Conservation (phyloP, 2,113 vertebrate species). For the Dolichotis patagonum region DNA sequence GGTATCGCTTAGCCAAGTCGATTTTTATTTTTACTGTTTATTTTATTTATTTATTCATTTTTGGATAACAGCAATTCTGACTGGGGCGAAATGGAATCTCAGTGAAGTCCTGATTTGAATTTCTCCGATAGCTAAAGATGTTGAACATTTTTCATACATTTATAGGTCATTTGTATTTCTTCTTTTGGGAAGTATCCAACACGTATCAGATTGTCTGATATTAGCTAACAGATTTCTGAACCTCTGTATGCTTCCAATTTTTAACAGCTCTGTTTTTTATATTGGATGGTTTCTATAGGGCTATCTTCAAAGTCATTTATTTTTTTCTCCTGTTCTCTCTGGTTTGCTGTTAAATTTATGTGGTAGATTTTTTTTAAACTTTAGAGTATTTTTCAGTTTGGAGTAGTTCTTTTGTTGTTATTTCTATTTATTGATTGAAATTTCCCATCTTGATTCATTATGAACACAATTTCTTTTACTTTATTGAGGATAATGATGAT, state of each 20-base stretch:
- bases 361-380: neutral
- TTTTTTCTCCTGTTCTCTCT: neutral
- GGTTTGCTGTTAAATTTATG: neutral
- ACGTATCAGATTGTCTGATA: neutral
- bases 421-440: neutral
- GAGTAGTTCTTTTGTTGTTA: neutral
- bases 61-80: neutral
- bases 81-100: neutral
- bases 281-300: neutral
- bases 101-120: neutral
- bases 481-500: neutral
- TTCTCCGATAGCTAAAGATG: neutral
- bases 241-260: neutral
- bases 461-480: neutral
- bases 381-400: neutral
- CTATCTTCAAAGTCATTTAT: neutral
- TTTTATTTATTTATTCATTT: neutral
- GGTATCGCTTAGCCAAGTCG: neutral
- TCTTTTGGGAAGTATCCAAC: neutral
- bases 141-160: neutral
- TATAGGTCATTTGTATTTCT: neutral
- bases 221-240: neutral
- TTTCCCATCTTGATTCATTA: neutral
- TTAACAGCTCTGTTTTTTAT: neutral
- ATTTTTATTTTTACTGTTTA: neutral